A percentile compares a stretch with the other conserved stretches of the same genome.
Evolutionary conservation across 1,140 invertebrate genomes (phyloP).

Genomic region (Drosophila takahashii): DNA sequence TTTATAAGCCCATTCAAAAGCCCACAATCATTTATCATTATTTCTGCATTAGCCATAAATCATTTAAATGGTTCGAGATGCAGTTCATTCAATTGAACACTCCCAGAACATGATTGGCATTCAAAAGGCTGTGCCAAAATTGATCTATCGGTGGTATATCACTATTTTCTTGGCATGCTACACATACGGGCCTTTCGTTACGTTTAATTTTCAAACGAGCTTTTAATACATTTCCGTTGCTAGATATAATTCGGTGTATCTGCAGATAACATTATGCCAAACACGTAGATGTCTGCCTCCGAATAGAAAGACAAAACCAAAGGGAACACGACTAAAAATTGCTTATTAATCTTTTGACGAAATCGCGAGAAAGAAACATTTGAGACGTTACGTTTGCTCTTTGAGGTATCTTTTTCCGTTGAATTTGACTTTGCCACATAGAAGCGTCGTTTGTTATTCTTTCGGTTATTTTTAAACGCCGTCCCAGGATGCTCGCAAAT

Average conservation of each 20-base stretch:
- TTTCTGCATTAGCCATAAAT: constrained; percentile 37
- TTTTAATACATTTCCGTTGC: constrained; percentile 69
- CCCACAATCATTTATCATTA: constrained; percentile 25
- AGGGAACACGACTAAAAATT: constrained; percentile 30
- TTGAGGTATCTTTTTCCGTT: constrained; percentile 20
- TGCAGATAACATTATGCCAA: constrained; percentile 58
- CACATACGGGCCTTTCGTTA: constrained; percentile 32
- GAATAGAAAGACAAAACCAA: constrained; percentile 4
- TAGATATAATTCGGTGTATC: constrained; percentile 35
- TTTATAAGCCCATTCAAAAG: constrained; percentile 7
- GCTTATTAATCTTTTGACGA: constrained; percentile 81
- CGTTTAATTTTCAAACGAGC: constrained; percentile 47
- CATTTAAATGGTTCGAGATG: constrained; percentile 16
- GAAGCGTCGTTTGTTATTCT: constrained; percentile 27
- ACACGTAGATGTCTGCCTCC: constrained; percentile 56
- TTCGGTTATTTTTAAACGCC: constrained; percentile 26
- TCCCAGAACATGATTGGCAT: constrained; percentile 9
- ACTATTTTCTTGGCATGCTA: constrained; percentile 4
- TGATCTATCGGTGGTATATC: constrained; percentile 9
- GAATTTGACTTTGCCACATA: constrained; percentile 22
- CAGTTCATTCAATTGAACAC: constrained; percentile 39
- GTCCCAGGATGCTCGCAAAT: constrained; percentile 47
- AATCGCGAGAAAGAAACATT: constrained; percentile 61
- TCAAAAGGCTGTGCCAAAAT: constrained; percentile 6
- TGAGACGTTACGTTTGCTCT: constrained; percentile 54